Percentiles rank a stretch among this genome's conserved stretches.
phyloP scores from a whole-genome alignment of 2,888 invertebrate genomes.

The Zeuzera pyrina region DNA sequence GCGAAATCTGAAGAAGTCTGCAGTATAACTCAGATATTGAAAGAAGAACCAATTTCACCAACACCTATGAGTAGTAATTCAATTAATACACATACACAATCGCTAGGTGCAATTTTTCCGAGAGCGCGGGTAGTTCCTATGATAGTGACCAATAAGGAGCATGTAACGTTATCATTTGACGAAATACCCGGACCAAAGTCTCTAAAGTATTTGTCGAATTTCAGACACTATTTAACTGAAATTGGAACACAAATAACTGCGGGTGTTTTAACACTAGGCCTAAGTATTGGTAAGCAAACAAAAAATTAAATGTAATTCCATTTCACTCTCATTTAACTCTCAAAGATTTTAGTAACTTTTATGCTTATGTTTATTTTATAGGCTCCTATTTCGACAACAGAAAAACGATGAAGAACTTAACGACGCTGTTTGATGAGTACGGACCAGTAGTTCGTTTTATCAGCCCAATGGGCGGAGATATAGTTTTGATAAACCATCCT shows the following conservation, averaged over 20 bases:
- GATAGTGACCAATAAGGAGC: constrained; percentile 41
- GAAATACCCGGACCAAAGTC: constrained; percentile 76
- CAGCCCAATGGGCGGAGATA: constrained; percentile 76
- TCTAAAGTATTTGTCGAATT: constrained; percentile 70
- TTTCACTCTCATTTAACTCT: background rate
- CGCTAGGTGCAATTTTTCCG: constrained; percentile 13
- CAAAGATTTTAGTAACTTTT: constrained; percentile 2
- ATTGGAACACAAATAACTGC: constrained; percentile 76
- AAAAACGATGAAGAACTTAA: constrained; percentile 39
- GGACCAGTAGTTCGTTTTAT: constrained; percentile 78
- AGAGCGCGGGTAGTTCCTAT: constrained; percentile 38
- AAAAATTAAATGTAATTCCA: too few relatives aligned
- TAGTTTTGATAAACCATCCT: constrained; percentile 76
- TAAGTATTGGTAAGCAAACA: constrained; percentile 59
- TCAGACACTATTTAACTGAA: constrained; percentile 75
- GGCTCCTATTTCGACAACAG: constrained; percentile 37
- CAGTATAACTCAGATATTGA: too few relatives aligned
- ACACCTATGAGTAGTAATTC: too few relatives aligned
- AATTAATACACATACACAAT: background rate
- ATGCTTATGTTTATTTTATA: constrained; percentile 19
- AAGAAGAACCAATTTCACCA: too few relatives aligned
- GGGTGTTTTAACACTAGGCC: constrained; percentile 57
- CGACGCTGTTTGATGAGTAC: constrained; percentile 63
- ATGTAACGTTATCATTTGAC: constrained; percentile 67
- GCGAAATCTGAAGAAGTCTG: too few relatives aligned